These are phyloP conservation scores for Misgurnus anguillicaudatus DNA, from an alignment of 2,113 vertebrate species.

Conservation along the genomic window DNA sequence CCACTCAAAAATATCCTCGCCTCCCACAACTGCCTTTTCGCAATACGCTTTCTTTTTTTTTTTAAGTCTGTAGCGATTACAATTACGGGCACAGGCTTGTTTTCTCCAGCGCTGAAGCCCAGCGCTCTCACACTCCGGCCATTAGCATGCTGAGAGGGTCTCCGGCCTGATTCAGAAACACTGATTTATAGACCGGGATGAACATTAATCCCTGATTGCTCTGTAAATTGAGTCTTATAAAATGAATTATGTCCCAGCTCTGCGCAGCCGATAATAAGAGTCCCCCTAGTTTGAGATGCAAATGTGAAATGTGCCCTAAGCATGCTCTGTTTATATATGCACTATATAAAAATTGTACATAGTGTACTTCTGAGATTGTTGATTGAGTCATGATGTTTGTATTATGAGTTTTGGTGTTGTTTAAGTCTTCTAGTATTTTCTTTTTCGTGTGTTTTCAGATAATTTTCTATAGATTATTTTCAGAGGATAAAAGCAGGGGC, in stretches of 20 bases:
- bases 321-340: conserved; percentile 19
- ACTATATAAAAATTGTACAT: not conserved
- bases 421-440: no score
- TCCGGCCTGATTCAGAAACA: conserved; percentile 51
- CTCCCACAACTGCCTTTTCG: conserved; percentile 30
- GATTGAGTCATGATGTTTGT: not conserved
- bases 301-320: conserved; percentile 42
- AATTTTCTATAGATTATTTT: not conserved
- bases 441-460: not conserved
- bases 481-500: not conserved
- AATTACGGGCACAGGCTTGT: conserved; percentile 48
- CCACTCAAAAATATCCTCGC: conserved; percentile 24
- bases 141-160: conserved; percentile 58
- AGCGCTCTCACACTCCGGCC: conserved; percentile 29
- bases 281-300: conserved; percentile 24
- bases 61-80: conserved; percentile 42
- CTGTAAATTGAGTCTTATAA: conserved; percentile 57
- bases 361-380: not conserved
- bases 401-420: not conserved
- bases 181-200: conserved; percentile 54
- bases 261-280: conserved; percentile 41
- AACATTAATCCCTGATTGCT: conserved; percentile 56
- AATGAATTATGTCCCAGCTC: conserved; percentile 48
- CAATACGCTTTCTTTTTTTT: conserved; percentile 22
- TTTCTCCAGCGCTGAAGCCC: conserved; percentile 25